These are phyloP conservation scores for Poecilia gillii DNA, from an alignment of 2,797 vertebrate genomes.

Conservation along the genomic window DNA sequence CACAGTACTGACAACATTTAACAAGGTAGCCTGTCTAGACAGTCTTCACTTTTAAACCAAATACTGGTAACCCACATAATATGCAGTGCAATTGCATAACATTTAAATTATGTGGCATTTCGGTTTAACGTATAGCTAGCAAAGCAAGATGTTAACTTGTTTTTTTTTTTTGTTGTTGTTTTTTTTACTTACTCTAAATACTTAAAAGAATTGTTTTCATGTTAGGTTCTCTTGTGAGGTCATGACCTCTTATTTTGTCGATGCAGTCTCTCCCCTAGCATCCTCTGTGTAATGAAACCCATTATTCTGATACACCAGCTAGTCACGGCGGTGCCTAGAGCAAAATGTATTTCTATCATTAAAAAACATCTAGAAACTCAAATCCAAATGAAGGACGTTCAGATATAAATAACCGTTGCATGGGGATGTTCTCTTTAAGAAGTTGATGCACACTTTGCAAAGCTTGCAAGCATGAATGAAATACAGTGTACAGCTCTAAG, in stretches of 20 bases:
- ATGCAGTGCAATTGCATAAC: background rate
- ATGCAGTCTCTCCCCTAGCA: background rate
- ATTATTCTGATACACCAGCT: background rate
- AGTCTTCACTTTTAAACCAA: background rate
- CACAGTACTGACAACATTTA: background rate
- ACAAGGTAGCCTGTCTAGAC: background rate
- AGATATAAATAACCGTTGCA: background rate
- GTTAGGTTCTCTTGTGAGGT: background rate
- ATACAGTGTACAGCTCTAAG: slow-evolving; percentile 21
- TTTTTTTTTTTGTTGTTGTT: too few relatives aligned
- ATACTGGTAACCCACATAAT: background rate
- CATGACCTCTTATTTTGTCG: background rate
- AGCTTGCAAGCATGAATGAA: slow-evolving; percentile 26
- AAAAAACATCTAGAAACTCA: background rate
- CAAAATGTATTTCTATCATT: background rate
- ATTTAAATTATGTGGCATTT: background rate
- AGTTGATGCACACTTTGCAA: slow-evolving; percentile 33
- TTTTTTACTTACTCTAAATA: background rate
- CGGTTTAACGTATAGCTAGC: background rate
- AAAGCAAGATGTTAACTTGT: background rate
- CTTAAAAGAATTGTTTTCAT: background rate
- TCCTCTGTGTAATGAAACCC: background rate
- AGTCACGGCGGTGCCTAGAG: background rate
- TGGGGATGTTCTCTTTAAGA: slow-evolving; percentile 11
- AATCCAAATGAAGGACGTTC: background rate